Percentiles rank a stretch among this genome's conserved stretches.
phyloP scores from a whole-genome alignment of 1,140 invertebrate genomes.

The Ptiloglossa arizonensis region DNA sequence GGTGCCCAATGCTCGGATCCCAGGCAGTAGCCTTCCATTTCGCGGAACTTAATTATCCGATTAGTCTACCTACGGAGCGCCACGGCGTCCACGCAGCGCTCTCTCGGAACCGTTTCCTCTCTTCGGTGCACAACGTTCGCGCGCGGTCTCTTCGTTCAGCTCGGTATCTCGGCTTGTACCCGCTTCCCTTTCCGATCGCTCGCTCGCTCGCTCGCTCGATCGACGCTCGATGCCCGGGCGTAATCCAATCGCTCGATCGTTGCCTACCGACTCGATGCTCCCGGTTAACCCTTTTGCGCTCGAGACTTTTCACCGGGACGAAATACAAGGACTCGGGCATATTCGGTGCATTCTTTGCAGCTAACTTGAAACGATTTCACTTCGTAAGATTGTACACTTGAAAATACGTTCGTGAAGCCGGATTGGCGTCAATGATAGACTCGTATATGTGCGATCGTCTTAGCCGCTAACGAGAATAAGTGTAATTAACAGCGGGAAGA shows the following conservation, averaged over 20 bases:
- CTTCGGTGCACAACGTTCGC: not conserved
- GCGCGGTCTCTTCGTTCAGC: not conserved
- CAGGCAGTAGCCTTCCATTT: conserved; percentile 64
- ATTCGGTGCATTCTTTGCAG: no score
- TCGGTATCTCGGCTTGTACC: not conserved
- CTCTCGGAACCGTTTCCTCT: conserved; percentile 22
- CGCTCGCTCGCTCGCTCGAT: not conserved
- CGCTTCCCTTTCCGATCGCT: not conserved
- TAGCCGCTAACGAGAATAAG: no score
- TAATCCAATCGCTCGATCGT: not conserved
- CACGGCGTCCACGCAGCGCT: conserved; percentile 45
- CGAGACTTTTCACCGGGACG: no score
- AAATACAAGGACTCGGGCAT: no score
- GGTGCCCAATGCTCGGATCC: conserved; percentile 57
- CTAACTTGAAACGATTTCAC: no score
- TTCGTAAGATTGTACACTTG: no score
- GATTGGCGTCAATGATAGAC: no score
- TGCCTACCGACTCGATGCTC: not conserved
- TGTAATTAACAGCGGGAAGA: no score
- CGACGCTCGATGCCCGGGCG: not conserved
- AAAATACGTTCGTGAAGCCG: no score
- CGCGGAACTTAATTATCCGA: conserved; percentile 74
- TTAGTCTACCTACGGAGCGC: conserved; percentile 64
- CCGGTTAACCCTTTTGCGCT: no score
- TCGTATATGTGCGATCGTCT: no score